These are phyloP conservation scores for Ophion slaviceki DNA, from an alignment of 2,888 invertebrate genomes.

Conservation along the genomic window DNA sequence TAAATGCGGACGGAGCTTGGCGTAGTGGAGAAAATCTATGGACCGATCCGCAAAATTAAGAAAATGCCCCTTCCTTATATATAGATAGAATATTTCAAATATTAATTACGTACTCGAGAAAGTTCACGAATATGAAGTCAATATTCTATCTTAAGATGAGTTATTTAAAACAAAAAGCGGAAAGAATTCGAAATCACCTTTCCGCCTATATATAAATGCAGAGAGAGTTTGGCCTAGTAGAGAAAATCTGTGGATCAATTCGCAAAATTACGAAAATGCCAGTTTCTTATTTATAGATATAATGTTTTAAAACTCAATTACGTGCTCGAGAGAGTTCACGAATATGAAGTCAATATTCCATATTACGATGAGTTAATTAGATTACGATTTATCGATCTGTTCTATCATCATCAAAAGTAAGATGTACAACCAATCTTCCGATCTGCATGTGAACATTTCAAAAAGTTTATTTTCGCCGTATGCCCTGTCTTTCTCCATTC, in stretches of 20 bases:
- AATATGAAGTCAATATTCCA: neutral
- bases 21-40: neutral
- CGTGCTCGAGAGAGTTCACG: neutral
- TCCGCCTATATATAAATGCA: neutral
- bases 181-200: neutral
- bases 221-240: neutral
- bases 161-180: too few species aligned
- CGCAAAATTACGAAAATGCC: conserved; percentile 34
- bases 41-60: conserved; percentile 41
- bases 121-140: neutral
- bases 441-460: neutral
- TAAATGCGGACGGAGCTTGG: too few species aligned
- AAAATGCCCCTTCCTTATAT: conserved; percentile 35
- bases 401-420: neutral
- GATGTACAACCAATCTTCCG: neutral
- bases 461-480: neutral
- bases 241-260: conserved; percentile 26
- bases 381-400: neutral
- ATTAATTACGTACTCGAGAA: neutral
- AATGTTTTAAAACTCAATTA: conserved; percentile 24
- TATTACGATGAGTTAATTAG: neutral
- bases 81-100: conserved; percentile 17
- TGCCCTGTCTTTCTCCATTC: neutral
- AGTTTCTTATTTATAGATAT: neutral
- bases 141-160: conserved; percentile 1